Evolutionary conservation across 2,113 vertebrate species (phyloP).

Genomic region (Eurystomus gularis): DNA sequence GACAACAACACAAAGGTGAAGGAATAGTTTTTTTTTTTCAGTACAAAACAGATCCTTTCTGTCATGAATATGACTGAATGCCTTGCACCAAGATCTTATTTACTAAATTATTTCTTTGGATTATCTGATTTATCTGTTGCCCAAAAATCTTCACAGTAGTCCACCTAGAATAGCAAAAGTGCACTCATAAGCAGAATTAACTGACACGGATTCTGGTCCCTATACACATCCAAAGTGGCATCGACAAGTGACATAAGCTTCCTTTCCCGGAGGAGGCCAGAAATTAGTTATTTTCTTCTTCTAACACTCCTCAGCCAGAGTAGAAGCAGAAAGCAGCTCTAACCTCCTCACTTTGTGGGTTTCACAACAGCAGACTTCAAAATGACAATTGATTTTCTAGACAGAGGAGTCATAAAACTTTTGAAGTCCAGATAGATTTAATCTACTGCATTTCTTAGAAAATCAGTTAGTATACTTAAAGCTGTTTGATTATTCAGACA

Average conservation of each 20-base stretch:
- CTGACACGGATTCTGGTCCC: background rate
- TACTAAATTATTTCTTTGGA: background rate
- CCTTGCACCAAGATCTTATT: background rate
- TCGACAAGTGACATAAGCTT: background rate
- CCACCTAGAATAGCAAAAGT: accelerated
- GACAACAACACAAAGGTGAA: background rate
- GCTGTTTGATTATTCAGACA: conserved; percentile 3
- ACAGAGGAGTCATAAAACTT: background rate
- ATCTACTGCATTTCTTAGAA: background rate
- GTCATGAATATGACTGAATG: background rate
- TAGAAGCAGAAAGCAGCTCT: background rate
- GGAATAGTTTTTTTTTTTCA: background rate
- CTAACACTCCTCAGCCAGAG: background rate
- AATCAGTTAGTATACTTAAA: conserved; percentile 9
- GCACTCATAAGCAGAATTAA: background rate
- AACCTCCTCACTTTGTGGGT: background rate
- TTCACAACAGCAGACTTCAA: background rate
- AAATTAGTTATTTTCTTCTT: background rate
- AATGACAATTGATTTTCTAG: conserved; percentile 12
- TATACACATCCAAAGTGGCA: accelerated
- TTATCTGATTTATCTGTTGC: background rate
- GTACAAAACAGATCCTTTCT: background rate
- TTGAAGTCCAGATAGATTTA: conserved; percentile 5
- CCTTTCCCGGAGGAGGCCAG: background rate
- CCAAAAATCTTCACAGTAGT: background rate